Base-by-base conservation (phyloP, 2,113 vertebrate genomes). In the Fulmarus glacialis region DNA sequence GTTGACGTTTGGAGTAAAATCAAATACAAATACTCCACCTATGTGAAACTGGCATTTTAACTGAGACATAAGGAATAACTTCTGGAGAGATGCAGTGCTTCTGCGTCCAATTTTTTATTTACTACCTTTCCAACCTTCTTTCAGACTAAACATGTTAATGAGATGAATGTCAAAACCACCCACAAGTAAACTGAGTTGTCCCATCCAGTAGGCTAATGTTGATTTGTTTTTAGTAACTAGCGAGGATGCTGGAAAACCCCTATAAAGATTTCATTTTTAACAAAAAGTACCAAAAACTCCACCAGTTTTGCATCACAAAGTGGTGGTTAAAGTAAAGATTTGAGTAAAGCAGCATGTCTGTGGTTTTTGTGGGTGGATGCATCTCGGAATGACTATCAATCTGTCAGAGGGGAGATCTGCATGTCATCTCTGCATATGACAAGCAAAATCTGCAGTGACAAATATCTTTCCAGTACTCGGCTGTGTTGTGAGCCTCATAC, bases 261-360 rank as follows among this genome's bases (percentile, higher is more conserved):
- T 93, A 45, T 85, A 47, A 97, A 98, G 97, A 98, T 97, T 98
- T 98, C 98, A 83, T 98, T 98, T 98, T 98, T 94, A 97, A 97
- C 98, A 98, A 98, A 98, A 98, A 98, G 98, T 98, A 98, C 98
- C 98, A 96, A 98, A 98, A 98, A 98, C 98, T 98, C 98, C 98
- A 95, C 98, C 96, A 97, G 98, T 98, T 98, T 98, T 98, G 98
- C 98, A 98, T 98, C 98, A 98, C 97, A 98, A 98, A 98, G 98
- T 86, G 82, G 98, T 97, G 98, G 98, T 97, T 98, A 56, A 95
- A 98, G 97, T 98, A 38, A 86, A 97, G 98, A 93, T 98, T 98
- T 98, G 98, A 98, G 98, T 98, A 92, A 98, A 98, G 94, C 95
- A 96, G 97, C 97, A 96, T 84, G 97, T 92, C 94, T 98, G 98